Percentiles rank a stretch among this genome's conserved stretches.
phyloP scores from a whole-genome alignment of 2,797 vertebrate species.

The Trachurus trachurus region DNA sequence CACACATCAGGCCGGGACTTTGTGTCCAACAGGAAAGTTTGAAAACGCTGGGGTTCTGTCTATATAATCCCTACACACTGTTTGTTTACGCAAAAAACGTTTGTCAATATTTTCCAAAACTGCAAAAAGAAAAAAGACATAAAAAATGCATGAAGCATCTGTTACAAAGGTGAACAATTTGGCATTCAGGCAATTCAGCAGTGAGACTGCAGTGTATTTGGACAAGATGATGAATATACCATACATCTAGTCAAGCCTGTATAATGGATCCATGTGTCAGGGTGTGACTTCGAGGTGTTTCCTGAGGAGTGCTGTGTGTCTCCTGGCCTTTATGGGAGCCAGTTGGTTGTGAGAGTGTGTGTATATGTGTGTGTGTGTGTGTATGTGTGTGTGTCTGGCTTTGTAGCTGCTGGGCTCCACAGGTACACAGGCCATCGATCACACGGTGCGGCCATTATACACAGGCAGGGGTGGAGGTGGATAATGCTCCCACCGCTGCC shows the following conservation, averaged over 20 bases:
- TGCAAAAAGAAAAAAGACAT: neutral
- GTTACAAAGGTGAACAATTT: conserved; percentile 6
- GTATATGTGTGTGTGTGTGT: conserved; percentile 40
- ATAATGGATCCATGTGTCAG: conserved; percentile 76
- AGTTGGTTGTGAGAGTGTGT: conserved; percentile 37
- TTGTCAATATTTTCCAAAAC: neutral
- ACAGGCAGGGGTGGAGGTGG: conserved; percentile 80
- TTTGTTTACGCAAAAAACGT: conserved; percentile 8
- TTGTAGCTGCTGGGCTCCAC: conserved; percentile 71
- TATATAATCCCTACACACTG: neutral
- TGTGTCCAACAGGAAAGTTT: neutral
- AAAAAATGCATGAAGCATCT: neutral
- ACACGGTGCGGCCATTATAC: conserved; percentile 77
- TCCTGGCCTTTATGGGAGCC: conserved; percentile 69
- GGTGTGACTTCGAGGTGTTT: conserved; percentile 73
- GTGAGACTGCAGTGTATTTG: conserved; percentile 38
- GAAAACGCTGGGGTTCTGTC: neutral
- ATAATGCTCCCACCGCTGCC: conserved; percentile 79
- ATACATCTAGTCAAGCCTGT: conserved; percentile 60
- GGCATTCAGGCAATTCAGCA: conserved; percentile 12
- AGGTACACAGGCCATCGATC: conserved; percentile 83
- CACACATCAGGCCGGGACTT: neutral
- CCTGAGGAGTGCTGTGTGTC: conserved; percentile 69
- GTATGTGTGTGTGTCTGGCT: conserved; percentile 49
- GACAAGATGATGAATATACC: conserved; percentile 71